Evolutionary conservation across 2,888 invertebrate genomes (phyloP), one percentile per base, ranked within the genome.

Genomic region (Drosophila suboccidentalis): DNA sequence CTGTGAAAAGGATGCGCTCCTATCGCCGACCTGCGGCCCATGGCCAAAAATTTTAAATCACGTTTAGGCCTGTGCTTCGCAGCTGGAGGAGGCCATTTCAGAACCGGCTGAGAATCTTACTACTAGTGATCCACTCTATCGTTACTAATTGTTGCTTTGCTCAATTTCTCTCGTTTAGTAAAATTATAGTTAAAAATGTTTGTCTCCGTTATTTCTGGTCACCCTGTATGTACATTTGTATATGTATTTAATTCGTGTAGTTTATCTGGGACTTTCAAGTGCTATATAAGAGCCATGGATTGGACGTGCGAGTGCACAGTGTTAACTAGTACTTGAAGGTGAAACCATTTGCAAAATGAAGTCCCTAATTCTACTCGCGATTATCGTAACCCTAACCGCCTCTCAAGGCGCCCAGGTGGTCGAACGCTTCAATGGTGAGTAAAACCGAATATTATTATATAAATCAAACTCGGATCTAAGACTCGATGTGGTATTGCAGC

Each of bases 281-380:
- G 50, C 66, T 69, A 75, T 86, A 83, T 74, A 83, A 83, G 78
- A 71, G 62, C 46, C 26, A 17, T 26, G 41, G 15, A 22, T n/a
- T 26, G 5, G 5, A 26, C 6, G 13, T 15, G 4, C 32, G 5
- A 39, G 36, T 58, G 55, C 29, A 34, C 53, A 86, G 64, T 80
- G 53, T 9, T 32, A 46, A 46, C 64, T 46, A 41, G 38, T 50
- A 36, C n/a, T 59, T 57, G 34, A 44, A 15, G 43, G 50, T 49
- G 55, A 49, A 17, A 63, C 58, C 32, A 46, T 15, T 36, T n/a
- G 44, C 15, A 69, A 57, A 55, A 87, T 87, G 88, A 87, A 86
- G 49, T 74, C 29, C 29, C n/a, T 74, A 3, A 15, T 58, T 11
- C n/a, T 79, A 22, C 34, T 82, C 10, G 65, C 51, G 15, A 32